A percentile compares a stretch with the other conserved stretches of the same genome.
Conservation (phyloP, 2,113 vertebrate species). For the Cacatua alba region DNA sequence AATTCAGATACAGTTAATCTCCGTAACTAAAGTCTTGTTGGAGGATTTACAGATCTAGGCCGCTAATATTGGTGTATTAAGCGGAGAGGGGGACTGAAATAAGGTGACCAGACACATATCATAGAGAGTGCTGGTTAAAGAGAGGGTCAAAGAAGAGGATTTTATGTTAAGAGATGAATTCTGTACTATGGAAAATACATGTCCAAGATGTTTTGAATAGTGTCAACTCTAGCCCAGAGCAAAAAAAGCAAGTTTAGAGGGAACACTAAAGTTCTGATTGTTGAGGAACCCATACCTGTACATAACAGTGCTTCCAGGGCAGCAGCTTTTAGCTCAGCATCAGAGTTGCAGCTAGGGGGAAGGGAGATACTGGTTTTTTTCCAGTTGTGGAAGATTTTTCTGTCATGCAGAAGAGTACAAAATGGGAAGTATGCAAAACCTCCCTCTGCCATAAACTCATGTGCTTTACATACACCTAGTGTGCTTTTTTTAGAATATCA, state of each 20-base stretch:
- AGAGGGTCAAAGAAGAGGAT: background rate
- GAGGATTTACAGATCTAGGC: constrained; percentile 40
- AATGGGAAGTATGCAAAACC: background rate
- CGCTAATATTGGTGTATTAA: background rate
- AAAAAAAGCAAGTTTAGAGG: background rate
- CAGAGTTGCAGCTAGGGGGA: background rate
- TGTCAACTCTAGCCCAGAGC: background rate
- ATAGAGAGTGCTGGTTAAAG: background rate
- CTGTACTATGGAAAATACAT: background rate
- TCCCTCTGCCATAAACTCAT: background rate
- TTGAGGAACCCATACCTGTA: background rate
- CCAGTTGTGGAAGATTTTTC: background rate
- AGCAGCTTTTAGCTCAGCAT: background rate
- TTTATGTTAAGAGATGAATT: background rate
- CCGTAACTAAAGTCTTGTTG: background rate
- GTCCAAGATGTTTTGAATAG: background rate
- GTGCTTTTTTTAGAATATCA: background rate
- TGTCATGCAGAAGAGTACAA: background rate
- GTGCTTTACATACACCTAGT: background rate
- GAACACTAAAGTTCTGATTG: background rate
- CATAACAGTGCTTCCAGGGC: background rate
- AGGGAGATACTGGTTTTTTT: background rate
- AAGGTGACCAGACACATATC: background rate
- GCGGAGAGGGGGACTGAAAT: background rate
- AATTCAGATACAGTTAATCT: constrained; percentile 35